phyloP scores from a whole-genome alignment of 2,797 vertebrate species.

The Apodemus agrarius region DNA sequence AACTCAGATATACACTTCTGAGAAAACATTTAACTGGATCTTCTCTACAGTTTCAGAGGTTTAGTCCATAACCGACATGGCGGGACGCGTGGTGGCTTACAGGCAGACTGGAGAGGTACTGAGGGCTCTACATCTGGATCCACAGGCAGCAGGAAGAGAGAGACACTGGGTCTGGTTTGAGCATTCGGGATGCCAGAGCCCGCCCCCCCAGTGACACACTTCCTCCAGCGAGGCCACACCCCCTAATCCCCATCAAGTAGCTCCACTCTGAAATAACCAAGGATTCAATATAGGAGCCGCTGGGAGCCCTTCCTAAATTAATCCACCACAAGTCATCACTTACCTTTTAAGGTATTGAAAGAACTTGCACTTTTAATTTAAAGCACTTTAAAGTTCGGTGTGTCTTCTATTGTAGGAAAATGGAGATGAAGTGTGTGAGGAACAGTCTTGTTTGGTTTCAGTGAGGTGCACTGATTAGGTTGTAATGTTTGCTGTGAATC shows the following conservation, averaged over 20 bases:
- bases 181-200: background rate
- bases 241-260: background rate
- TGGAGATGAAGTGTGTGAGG: background rate
- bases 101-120: background rate
- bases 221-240: background rate
- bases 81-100: too few species aligned
- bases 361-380: slow-evolving; percentile 4
- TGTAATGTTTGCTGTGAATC: background rate
- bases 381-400: background rate
- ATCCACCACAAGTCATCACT: background rate
- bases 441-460: background rate
- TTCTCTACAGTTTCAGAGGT: background rate
- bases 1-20: background rate
- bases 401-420: background rate
- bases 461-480: background rate
- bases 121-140: background rate
- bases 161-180: background rate
- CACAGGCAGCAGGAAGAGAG: too few species aligned
- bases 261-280: background rate
- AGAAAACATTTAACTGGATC: background rate
- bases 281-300: background rate
- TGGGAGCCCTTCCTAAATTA: background rate
- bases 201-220: too few species aligned
- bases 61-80: background rate
- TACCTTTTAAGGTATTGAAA: slow-evolving; percentile 9